Base-by-base conservation (phyloP, 2,888 invertebrate genomes). In the Scelioninae gen. 2 region DNA sequence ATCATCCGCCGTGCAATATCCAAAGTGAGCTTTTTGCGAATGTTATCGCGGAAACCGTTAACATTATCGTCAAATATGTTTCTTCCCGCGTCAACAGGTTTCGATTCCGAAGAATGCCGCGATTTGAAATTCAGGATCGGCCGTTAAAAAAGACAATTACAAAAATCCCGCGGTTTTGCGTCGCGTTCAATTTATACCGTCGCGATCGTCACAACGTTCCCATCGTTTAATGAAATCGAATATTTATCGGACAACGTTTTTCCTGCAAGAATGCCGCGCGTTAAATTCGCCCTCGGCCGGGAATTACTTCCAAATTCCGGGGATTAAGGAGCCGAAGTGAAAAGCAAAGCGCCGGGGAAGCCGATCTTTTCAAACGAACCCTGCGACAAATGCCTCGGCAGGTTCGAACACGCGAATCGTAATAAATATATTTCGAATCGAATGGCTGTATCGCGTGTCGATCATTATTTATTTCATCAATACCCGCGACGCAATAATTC, bases 391-490 rank as follows among this genome's bases (percentile, higher is more conserved):
- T 2, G 9, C 22, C 5, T 25, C 25, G 25, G 25, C 25, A 6
- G 37, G 13, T 11, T 37, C 6, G 9, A 19, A 28, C 4, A 13
- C 22, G 0, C 11, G 4, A 39, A 16, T 41, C 16, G n/a, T 58
- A 33, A 58, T 35, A 45, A 45, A 45, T 61, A n/a, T n/a, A 48
- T 15, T 28, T 33, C 1, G 25, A 5, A 3, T n/a, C 31, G 41
- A 60, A 57, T 52, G 11, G 28, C 50, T 28, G 28, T 41, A 48
- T 63, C 33, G 46, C 13, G 16, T 22, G 22, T 7, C 15, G 15
- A 52, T 60, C 33, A 46, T 58, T 53, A 65, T 55, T 69, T 61
- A 50, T 61, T 55, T 65, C 25, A 48, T 50, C 53, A 39, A 60
- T 45, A 11, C 43, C 48, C 41, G 39, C 25, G 41, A 53, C 11